These are phyloP conservation scores for Acromyrmex charruanus DNA, from an alignment of 1,140 invertebrate genomes.

Conservation along the genomic window DNA sequence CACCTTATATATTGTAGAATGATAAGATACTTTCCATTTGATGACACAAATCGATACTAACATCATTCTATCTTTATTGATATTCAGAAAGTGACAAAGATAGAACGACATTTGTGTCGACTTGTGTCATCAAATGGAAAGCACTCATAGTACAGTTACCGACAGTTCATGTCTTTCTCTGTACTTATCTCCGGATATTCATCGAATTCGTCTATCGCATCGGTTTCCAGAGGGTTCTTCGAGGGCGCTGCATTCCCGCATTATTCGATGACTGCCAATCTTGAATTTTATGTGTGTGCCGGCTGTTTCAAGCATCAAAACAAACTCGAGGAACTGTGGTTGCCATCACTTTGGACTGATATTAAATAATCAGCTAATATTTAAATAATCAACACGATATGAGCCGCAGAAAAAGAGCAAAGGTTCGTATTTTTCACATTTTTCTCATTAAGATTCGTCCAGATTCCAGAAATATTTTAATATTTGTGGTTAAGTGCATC, in stretches of 20 bases:
- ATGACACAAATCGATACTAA: too few species aligned
- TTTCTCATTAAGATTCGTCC: neutral
- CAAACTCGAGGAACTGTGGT: slow-evolving; percentile 71
- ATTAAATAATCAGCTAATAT: neutral
- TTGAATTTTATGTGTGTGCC: slow-evolving; percentile 63
- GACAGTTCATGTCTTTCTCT: neutral
- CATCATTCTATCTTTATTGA: too few species aligned
- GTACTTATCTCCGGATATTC: neutral
- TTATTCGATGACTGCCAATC: slow-evolving; percentile 27
- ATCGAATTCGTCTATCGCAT: neutral
- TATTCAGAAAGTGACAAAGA: too few species aligned
- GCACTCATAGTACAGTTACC: neutral
- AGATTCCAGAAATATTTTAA: neutral
- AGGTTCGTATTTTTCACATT: slow-evolving; percentile 83
- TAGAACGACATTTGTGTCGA: too few species aligned
- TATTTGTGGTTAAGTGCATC: neutral
- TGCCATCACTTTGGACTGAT: slow-evolving; percentile 4
- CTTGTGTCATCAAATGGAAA: too few species aligned
- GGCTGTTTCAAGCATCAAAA: slow-evolving; percentile 83
- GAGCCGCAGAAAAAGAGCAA: slow-evolving; percentile 90
- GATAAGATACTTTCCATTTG: too few species aligned
- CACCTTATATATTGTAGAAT: too few species aligned
- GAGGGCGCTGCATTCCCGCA: neutral
- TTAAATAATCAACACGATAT: slow-evolving; percentile 83
- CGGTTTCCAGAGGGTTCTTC: neutral